These are phyloP conservation scores for Euwallacea similis DNA, from an alignment of 1,140 invertebrate genomes.

Conservation along the genomic window DNA sequence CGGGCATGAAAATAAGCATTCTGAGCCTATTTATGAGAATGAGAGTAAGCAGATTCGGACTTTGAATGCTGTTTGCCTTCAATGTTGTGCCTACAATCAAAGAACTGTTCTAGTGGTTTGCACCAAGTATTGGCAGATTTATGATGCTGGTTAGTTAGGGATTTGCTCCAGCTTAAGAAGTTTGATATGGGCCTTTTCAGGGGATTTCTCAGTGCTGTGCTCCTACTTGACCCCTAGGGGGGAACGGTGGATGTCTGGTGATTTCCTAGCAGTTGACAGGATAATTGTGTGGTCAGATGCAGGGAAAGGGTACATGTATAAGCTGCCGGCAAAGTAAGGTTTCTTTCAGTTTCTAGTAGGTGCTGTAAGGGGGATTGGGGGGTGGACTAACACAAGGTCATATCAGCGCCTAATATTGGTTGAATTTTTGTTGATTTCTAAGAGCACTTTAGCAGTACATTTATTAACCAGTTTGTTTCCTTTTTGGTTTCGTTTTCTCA, in stretches of 20 bases:
- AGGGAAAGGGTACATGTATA: conserved; percentile 93
- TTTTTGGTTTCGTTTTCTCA: conserved; percentile 43
- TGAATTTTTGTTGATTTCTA: conserved; percentile 30
- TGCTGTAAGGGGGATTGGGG: neutral
- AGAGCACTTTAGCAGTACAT: conserved; percentile 41
- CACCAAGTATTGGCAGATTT: conserved; percentile 97
- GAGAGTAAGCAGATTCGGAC: conserved; percentile 97
- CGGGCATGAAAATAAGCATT: conserved; percentile 84
- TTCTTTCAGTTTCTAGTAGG: conserved; percentile 14
- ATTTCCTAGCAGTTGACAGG: conserved; percentile 87
- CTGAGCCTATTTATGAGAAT: conserved; percentile 91
- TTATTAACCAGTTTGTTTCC: conserved; percentile 49
- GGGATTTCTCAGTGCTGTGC: conserved; percentile 93
- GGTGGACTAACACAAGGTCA: neutral
- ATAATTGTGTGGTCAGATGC: conserved; percentile 93
- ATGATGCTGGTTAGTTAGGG: conserved; percentile 61
- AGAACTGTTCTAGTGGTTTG: conserved; percentile 95
- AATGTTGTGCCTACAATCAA: conserved; percentile 94
- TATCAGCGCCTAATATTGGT: conserved; percentile 1
- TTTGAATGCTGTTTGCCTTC: conserved; percentile 88
- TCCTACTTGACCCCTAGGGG: conserved; percentile 80
- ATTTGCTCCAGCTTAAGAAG: neutral
- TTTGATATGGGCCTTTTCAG: conserved; percentile 57
- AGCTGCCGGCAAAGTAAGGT: conserved; percentile 90
- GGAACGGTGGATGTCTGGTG: conserved; percentile 92